These are phyloP conservation scores for Habroteleia sp. DNA, from an alignment of 2,888 invertebrate species.

Conservation along the genomic window DNA sequence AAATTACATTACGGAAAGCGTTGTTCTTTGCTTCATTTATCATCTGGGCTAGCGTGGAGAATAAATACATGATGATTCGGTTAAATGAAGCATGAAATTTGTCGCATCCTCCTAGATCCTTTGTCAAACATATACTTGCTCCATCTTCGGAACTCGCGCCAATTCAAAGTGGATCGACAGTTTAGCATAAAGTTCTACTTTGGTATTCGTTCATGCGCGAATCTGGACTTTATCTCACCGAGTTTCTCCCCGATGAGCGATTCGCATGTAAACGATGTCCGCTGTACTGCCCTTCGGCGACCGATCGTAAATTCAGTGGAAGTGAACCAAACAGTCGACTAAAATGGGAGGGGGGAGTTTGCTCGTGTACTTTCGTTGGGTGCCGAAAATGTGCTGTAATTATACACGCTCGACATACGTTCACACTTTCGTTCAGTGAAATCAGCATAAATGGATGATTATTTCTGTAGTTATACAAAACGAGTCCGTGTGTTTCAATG, in stretches of 20 bases:
- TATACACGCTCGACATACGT: constrained; percentile 18
- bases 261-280: constrained; percentile 78
- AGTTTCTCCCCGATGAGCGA: constrained; percentile 75
- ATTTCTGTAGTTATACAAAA: background rate
- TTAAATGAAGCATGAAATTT: constrained; percentile 50
- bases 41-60: too few species aligned
- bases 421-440: constrained; percentile 13
- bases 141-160: constrained; percentile 10
- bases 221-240: constrained; percentile 72
- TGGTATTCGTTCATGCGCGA: constrained; percentile 63
- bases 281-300: constrained; percentile 76
- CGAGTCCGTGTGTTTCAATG: background rate
- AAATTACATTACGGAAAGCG: too few species aligned
- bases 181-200: constrained; percentile 67
- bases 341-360: too few species aligned
- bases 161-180: constrained; percentile 65
- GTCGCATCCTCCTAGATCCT: constrained; percentile 26
- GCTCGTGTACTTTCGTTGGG: constrained; percentile 16
- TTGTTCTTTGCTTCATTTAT: too few species aligned
- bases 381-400: constrained; percentile 30
- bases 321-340: constrained; percentile 50
- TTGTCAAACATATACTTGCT: constrained; percentile 27
- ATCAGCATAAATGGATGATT: constrained; percentile 12
- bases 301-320: constrained; percentile 73
- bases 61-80: constrained; percentile 11